Conservation (phyloP, 2,797 vertebrate genomes). For the Tragopan temminckii region DNA sequence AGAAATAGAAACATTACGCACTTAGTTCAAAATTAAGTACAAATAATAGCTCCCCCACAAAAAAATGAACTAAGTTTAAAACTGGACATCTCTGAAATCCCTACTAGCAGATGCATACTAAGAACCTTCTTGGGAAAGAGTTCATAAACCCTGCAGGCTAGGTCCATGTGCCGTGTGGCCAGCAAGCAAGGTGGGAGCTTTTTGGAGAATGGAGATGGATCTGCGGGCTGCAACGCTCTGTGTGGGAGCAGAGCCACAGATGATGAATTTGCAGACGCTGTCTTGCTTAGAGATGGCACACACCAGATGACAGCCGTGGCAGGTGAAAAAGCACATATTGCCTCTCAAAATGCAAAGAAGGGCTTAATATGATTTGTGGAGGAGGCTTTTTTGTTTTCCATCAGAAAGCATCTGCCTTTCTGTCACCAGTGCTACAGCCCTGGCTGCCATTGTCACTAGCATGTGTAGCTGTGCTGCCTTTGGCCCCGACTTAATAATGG, state of each 20-base stretch:
- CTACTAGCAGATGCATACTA: neutral
- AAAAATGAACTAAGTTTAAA: neutral
- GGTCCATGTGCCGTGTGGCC: fast-evolving
- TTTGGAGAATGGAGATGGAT: neutral
- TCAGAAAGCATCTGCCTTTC: neutral
- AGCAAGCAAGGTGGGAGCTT: neutral
- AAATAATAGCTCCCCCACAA: neutral
- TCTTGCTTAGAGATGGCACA: slow-evolving; percentile 3
- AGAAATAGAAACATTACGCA: neutral
- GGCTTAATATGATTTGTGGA: neutral
- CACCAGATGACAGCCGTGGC: slow-evolving; percentile 27
- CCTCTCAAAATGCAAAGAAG: slow-evolving; percentile 63
- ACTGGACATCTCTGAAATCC: neutral
- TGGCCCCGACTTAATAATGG: fast-evolving
- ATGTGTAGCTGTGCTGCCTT: neutral
- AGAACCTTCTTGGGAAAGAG: neutral
- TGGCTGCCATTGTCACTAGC: neutral
- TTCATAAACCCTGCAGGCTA: neutral
- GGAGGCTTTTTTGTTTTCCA: neutral
- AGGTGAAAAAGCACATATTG: slow-evolving; percentile 52
- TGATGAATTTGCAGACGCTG: slow-evolving; percentile 25
- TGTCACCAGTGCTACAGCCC: neutral
- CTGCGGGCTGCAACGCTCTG: fast-evolving
- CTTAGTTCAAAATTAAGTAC: neutral
- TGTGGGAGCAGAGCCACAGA: neutral